These are phyloP conservation scores for Galerucella calmariensis DNA, from an alignment of 2,888 invertebrate species.

Conservation along the genomic window DNA sequence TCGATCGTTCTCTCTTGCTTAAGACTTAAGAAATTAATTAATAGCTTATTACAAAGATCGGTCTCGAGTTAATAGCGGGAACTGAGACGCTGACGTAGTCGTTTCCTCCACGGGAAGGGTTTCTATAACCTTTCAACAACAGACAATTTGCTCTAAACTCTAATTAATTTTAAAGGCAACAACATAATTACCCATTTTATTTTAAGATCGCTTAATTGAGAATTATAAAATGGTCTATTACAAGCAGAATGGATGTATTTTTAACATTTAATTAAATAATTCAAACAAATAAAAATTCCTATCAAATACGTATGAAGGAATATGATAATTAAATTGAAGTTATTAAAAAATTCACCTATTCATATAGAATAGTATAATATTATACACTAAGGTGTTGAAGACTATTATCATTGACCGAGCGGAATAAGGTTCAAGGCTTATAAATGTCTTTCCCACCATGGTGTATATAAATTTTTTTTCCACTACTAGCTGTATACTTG, in stretches of 20 bases:
- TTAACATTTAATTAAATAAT: neutral
- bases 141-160: slow-evolving; percentile 23
- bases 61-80: slow-evolving; percentile 39
- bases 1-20: neutral
- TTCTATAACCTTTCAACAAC: slow-evolving; percentile 12
- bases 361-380: no score
- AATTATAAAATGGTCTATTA: slow-evolving; percentile 9
- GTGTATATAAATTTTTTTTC: no score
- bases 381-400: no score
- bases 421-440: no score
- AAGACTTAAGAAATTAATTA: slow-evolving; percentile 44
- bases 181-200: slow-evolving; percentile 28
- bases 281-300: neutral
- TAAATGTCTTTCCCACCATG: no score
- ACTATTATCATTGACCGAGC: no score
- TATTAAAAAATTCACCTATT: no score
- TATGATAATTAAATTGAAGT: no score
- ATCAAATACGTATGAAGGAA: no score
- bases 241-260: neutral
- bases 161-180: slow-evolving; percentile 36
- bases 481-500: no score
- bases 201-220: slow-evolving; percentile 11
- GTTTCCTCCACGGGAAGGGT: neutral
- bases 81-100: slow-evolving; percentile 13
- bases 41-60: slow-evolving; percentile 30